Percentiles rank a stretch among this genome's conserved stretches.
Conservation (phyloP, 1,140 invertebrate genomes). For the Zaprionus lachaisei region DNA sequence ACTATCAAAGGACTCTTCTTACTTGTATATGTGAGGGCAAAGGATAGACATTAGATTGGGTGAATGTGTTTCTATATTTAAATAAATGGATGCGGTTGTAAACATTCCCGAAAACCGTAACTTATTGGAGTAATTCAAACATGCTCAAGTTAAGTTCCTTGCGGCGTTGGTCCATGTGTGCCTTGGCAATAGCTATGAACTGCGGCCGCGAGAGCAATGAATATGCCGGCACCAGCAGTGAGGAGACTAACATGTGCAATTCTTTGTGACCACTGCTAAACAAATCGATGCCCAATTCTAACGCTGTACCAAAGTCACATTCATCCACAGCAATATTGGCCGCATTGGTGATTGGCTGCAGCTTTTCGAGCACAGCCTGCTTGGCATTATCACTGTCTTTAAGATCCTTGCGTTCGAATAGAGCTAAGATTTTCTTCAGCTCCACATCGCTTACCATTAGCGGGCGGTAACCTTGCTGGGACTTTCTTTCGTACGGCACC, state of each 20-base stretch:
- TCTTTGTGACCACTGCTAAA: constrained; percentile 90
- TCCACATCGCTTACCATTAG: constrained; percentile 91
- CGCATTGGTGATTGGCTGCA: constrained; percentile 92
- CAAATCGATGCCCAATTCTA: constrained; percentile 94
- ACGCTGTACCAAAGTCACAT: constrained; percentile 95
- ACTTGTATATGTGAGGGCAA: constrained; percentile 66
- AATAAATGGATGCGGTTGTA: constrained; percentile 48
- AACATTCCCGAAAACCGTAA: constrained; percentile 19
- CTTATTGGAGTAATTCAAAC: constrained; percentile 51
- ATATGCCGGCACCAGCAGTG: constrained; percentile 91
- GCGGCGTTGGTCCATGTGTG: constrained; percentile 86
- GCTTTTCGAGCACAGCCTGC: constrained; percentile 86
- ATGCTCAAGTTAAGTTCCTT: constrained; percentile 47
- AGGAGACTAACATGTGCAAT: constrained; percentile 88
- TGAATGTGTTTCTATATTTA: constrained; percentile 46
- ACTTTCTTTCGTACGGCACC: constrained; percentile 93
- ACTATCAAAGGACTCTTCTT: constrained; percentile 62
- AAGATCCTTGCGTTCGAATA: constrained; percentile 87
- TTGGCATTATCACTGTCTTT: constrained; percentile 86
- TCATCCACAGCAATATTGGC: constrained; percentile 90
- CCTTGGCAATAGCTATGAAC: constrained; percentile 91
- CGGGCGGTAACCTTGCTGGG: constrained; percentile 91
- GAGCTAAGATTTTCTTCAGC: constrained; percentile 90
- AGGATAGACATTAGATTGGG: background rate
- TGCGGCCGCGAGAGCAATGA: constrained; percentile 89